These are phyloP conservation scores for Ceriagrion tenellum DNA, from an alignment of 2,888 invertebrate species.

Conservation along the genomic window DNA sequence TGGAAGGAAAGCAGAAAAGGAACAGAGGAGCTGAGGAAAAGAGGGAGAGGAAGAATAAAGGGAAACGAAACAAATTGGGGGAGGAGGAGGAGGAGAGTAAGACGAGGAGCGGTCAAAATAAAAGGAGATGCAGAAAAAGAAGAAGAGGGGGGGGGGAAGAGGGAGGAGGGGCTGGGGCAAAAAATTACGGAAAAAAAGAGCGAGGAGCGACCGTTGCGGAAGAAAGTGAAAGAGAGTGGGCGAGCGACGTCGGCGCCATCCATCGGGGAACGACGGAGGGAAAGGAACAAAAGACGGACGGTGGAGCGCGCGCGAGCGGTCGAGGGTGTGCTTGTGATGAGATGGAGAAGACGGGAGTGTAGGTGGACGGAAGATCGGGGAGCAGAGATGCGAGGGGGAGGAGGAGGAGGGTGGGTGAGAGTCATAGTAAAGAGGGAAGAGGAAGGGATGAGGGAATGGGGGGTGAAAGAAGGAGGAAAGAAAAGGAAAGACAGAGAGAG, in stretches of 20 bases:
- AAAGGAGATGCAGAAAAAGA: not conserved
- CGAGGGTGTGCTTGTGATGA: not conserved
- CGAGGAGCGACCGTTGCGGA: not conserved
- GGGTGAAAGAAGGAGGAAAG: not conserved
- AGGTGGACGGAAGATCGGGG: not conserved
- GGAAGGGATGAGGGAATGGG: no score
- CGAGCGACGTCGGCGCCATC: not conserved
- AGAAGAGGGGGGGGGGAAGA: not conserved
- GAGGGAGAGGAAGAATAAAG: not conserved
- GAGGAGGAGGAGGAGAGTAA: not conserved
- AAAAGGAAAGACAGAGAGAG: not conserved
- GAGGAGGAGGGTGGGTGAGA: no score
- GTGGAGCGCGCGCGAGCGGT: not conserved
- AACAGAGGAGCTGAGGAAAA: not conserved
- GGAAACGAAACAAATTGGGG: not conserved
- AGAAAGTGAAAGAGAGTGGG: slow-evolving; percentile 17
- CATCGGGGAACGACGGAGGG: not conserved
- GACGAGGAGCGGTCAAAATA: not conserved
- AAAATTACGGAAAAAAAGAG: not conserved
- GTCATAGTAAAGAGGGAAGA: not conserved
- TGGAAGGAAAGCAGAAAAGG: not conserved
- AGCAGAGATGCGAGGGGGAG: not conserved
- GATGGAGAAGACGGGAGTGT: not conserved
- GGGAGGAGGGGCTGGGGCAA: not conserved
- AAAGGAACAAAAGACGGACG: not conserved